phyloP scores from a whole-genome alignment of 2,888 invertebrate species.

The Parnassius mnemosyne region DNA sequence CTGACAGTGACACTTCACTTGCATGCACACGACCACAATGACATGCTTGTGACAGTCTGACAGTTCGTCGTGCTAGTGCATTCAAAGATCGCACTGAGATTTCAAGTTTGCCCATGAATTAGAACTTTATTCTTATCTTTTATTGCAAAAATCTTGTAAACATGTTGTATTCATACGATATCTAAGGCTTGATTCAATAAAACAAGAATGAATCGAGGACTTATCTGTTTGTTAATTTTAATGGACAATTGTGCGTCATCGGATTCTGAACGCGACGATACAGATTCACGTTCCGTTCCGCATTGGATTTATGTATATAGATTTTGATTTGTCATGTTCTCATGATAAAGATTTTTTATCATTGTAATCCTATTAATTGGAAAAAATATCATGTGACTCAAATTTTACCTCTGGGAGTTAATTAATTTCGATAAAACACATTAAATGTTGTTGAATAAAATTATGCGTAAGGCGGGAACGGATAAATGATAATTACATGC shows the following conservation, averaged over 20 bases:
- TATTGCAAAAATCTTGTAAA: conserved; percentile 27
- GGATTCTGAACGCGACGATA: conserved; percentile 49
- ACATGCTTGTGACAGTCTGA: conserved; percentile 36
- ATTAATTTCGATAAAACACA: not conserved
- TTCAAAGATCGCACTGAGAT: conserved; percentile 41
- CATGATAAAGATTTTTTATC: conserved; percentile 31
- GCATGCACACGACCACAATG: conserved; percentile 6
- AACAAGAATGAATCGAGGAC: conserved; percentile 17
- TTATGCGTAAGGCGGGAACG: not conserved
- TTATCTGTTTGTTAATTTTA: conserved; percentile 21
- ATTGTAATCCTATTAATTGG: conserved; percentile 26
- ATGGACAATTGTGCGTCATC: conserved; percentile 35
- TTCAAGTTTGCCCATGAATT: conserved; percentile 56
- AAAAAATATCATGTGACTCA: conserved; percentile 37
- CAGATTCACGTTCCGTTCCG: conserved; percentile 49
- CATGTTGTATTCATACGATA: not conserved
- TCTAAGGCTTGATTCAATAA: conserved; percentile 13
- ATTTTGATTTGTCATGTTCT: conserved; percentile 33
- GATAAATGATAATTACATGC: conserved; percentile 1
- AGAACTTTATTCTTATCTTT: conserved; percentile 46
- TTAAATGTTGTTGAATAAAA: not conserved
- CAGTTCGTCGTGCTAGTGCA: conserved; percentile 46
- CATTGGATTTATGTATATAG: conserved; percentile 38
- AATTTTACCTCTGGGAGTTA: conserved; percentile 21
- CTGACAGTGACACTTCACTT: conserved; percentile 35